Percentiles rank a stretch among this genome's conserved stretches.
These are phyloP conservation scores for Prosapia bicincta DNA, from an alignment of 2,888 invertebrate genomes.

Conservation along the genomic window DNA sequence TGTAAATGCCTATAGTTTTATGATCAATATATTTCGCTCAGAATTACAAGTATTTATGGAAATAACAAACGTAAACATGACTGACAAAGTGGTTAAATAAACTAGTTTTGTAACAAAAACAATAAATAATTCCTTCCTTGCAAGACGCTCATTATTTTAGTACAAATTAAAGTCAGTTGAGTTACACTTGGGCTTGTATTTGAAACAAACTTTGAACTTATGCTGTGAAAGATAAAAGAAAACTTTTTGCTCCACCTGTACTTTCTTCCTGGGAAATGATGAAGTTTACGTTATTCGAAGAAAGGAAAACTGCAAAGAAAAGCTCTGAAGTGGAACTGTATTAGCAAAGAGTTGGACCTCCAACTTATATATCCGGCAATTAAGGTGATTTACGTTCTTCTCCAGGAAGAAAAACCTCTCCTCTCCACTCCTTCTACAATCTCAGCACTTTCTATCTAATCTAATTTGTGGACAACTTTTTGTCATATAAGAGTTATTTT, in stretches of 20 bases:
- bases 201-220: background rate
- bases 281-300: background rate
- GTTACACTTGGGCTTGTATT: background rate
- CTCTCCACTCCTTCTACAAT: background rate
- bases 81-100: no score
- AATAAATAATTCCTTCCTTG: no score
- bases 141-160: no score
- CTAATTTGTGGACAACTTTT: slow-evolving; percentile 2
- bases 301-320: background rate
- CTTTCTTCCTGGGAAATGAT: background rate
- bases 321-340: background rate
- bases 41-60: no score
- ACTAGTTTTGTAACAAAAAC: no score
- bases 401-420: background rate
- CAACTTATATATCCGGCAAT: background rate
- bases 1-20: no score
- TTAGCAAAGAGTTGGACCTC: background rate
- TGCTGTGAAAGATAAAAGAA: background rate
- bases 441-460: background rate
- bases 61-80: no score
- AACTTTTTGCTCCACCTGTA: background rate
- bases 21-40: no score
- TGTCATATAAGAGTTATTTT: slow-evolving; percentile 2
- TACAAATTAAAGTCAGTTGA: no score
- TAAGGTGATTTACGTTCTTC: background rate